phyloP scores from a whole-genome alignment of 1,140 invertebrate species.

The Drosophila pallidifrons region DNA sequence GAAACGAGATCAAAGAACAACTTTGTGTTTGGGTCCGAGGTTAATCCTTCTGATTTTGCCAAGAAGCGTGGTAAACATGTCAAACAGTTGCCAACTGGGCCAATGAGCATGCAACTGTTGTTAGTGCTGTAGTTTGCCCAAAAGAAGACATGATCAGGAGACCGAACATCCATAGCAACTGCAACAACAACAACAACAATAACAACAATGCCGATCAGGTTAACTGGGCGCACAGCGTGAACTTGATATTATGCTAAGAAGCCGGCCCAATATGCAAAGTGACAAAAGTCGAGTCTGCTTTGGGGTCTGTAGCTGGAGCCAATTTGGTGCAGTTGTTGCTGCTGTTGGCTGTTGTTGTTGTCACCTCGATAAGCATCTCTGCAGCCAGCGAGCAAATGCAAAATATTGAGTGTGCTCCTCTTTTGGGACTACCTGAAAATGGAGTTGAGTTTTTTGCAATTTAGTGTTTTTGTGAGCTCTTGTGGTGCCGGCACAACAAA shows the following conservation, averaged over 20 bases:
- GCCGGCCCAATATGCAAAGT: constrained; percentile 67
- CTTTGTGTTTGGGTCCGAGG: not conserved
- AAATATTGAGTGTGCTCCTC: constrained; percentile 65
- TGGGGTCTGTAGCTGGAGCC: constrained; percentile 40
- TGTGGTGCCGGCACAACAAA: constrained; percentile 61
- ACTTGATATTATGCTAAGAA: constrained; percentile 59
- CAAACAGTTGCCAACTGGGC: constrained; percentile 67
- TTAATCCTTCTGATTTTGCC: constrained; percentile 33
- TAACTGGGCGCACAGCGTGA: constrained; percentile 47
- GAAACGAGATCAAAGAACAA: constrained; percentile 41
- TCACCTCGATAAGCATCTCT: constrained; percentile 72
- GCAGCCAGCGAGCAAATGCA: constrained; percentile 25
- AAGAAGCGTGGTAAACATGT: constrained; percentile 56
- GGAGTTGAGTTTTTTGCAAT: constrained; percentile 28
- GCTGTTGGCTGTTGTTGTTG: constrained; percentile 46
- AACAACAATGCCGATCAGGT: constrained; percentile 62
- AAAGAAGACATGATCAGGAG: constrained; percentile 65
- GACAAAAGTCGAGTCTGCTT: constrained; percentile 38
- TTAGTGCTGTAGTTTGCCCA: constrained; percentile 41
- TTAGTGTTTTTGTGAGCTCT: constrained; percentile 2
- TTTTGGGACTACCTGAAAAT: constrained; percentile 40
- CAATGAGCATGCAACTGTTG: constrained; percentile 49
- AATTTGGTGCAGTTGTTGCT: constrained; percentile 63
- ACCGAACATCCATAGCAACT: constrained; percentile 21
- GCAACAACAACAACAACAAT: constrained; percentile 33